Conservation (phyloP, 2,888 invertebrate species). For the Eurytoma californica region DNA sequence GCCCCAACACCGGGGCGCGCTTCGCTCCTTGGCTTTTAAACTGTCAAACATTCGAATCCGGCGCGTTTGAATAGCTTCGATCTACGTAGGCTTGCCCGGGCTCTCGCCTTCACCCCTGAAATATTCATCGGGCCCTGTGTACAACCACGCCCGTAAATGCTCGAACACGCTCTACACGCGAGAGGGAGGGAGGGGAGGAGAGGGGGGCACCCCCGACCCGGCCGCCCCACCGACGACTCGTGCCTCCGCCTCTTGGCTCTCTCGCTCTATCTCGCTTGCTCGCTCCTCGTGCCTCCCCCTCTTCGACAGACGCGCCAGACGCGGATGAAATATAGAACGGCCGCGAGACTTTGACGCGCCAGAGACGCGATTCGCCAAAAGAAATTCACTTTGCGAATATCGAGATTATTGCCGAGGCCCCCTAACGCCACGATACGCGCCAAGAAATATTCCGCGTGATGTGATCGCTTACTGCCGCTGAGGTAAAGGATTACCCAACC, state of each 20-base stretch:
- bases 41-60: slow-evolving; percentile 72
- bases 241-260: slow-evolving; percentile 7
- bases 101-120: slow-evolving; percentile 64
- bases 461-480: neutral
- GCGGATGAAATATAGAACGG: slow-evolving; percentile 50
- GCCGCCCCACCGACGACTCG: neutral
- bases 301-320: slow-evolving; percentile 52
- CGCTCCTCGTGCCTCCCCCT: neutral
- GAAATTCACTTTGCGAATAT: slow-evolving; percentile 51
- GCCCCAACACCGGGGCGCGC: slow-evolving; percentile 51
- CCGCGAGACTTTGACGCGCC: slow-evolving; percentile 33
- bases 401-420: slow-evolving; percentile 42
- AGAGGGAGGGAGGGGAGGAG: neutral
- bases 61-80: slow-evolving; percentile 68
- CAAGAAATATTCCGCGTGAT: neutral
- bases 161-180: slow-evolving; percentile 65
- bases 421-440: neutral
- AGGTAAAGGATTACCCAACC: too few relatives aligned
- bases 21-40: slow-evolving; percentile 73
- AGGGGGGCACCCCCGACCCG: too few relatives aligned
- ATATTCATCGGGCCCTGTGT: slow-evolving; percentile 70
- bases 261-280: neutral
- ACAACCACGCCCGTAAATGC: slow-evolving; percentile 70
- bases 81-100: slow-evolving; percentile 52
- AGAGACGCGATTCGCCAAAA: slow-evolving; percentile 49